A percentile compares a stretch with the other conserved stretches of the same genome.
These are phyloP conservation scores for Hycleus phaleratus DNA, from an alignment of 1,140 invertebrate species.

Conservation along the genomic window DNA sequence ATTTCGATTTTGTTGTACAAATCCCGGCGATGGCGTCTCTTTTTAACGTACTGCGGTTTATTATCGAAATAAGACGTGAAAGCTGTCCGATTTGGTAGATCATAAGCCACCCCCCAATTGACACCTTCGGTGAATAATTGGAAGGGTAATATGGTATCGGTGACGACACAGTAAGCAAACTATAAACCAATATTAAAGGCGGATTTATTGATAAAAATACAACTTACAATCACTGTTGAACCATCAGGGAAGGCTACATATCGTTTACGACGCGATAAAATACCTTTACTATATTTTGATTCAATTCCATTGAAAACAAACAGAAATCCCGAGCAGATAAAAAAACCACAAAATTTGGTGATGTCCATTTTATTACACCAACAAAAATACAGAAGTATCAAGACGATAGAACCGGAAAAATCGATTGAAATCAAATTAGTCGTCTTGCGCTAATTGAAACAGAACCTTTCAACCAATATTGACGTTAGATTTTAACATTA, in stretches of 20 bases:
- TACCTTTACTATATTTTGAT: slow-evolving; percentile 20
- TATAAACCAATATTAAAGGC: slow-evolving; percentile 18
- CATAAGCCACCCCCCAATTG: slow-evolving; percentile 70
- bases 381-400: neutral
- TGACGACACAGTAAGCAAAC: slow-evolving; percentile 24
- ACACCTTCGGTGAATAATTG: slow-evolving; percentile 57
- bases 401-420: too few species aligned
- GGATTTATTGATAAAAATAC: slow-evolving; percentile 34
- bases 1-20: slow-evolving; percentile 59
- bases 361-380: slow-evolving; percentile 3
- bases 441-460: too few species aligned
- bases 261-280: slow-evolving; percentile 50
- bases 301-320: slow-evolving; percentile 22
- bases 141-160: slow-evolving; percentile 35
- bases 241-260: slow-evolving; percentile 66
- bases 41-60: slow-evolving; percentile 39
- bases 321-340: slow-evolving; percentile 3
- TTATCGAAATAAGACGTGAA: slow-evolving; percentile 41
- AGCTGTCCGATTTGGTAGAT: slow-evolving; percentile 60
- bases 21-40: slow-evolving; percentile 49
- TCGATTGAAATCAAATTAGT: too few species aligned
- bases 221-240: slow-evolving; percentile 61
- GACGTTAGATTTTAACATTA: too few species aligned
- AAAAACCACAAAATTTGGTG: neutral
- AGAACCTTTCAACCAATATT: too few species aligned